A percentile compares a stretch with the other conserved stretches of the same genome.
Evolutionary conservation across 2,113 vertebrate species (phyloP).

Genomic region (Macaca nemestrina): DNA sequence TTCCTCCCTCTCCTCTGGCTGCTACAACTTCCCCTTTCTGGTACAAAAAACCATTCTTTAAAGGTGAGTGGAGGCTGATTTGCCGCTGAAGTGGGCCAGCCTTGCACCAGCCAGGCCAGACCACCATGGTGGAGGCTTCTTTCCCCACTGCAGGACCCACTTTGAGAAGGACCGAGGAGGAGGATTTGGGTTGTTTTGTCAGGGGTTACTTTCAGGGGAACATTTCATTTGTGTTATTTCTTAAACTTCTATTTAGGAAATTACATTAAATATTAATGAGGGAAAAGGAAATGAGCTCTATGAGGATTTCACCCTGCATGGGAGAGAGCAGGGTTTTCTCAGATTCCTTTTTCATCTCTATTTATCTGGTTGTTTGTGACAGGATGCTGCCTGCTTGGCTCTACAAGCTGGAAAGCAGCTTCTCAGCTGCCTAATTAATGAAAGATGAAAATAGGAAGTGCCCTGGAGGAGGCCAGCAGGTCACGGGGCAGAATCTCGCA

Average conservation of each 20-base stretch:
- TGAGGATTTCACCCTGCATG: not conserved
- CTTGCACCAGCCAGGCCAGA: not conserved
- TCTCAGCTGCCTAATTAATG: constrained; percentile 19
- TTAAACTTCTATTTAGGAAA: constrained; percentile 66
- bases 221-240: constrained; percentile 33
- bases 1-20: constrained; percentile 54
- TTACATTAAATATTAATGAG: constrained; percentile 4
- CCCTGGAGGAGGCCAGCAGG: not conserved
- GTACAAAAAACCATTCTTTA: not conserved
- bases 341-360: not conserved
- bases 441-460: not conserved
- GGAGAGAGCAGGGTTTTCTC: not conserved
- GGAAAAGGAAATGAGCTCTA: not conserved
- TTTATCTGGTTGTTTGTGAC: not conserved
- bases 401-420: not conserved
- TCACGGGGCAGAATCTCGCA: not conserved
- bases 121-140: not conserved
- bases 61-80: not conserved
- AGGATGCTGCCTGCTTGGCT: not conserved
- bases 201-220: constrained; percentile 13
- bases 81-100: not conserved
- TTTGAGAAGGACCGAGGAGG: not conserved
- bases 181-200: not conserved
- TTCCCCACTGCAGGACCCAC: not conserved
- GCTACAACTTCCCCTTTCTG: constrained; percentile 42